Conservation (phyloP, 2,113 vertebrate genomes). For the Colossoma macropomum region DNA sequence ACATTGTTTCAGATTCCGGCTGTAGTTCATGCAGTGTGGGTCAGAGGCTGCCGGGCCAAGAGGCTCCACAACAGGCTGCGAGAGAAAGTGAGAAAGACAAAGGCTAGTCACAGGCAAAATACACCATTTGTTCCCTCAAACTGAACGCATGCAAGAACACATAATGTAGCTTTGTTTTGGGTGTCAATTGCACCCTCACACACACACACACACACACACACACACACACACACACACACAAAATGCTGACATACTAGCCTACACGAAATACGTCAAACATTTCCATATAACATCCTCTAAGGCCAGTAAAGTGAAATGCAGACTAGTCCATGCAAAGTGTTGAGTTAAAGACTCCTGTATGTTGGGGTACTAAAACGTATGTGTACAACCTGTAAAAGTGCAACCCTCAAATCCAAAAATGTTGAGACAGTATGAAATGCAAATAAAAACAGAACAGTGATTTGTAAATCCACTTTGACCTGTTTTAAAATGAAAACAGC, state of each 20-base stretch:
- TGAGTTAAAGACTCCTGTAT: background rate
- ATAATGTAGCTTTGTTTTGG: slow-evolving; percentile 44
- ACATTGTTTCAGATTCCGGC: background rate
- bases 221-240: background rate
- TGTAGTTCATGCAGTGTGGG: background rate
- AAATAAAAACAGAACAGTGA: too few species aligned
- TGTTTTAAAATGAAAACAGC: too few species aligned
- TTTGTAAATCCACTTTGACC: too few species aligned
- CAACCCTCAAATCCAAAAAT: too few species aligned
- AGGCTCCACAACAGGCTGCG: slow-evolving; percentile 1
- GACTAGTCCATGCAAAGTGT: background rate
- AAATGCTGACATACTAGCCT: slow-evolving; percentile 6
- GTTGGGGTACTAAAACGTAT: background rate
- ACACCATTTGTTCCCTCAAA: slow-evolving; percentile 33
- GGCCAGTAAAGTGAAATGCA: background rate
- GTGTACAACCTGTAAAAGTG: too few species aligned
- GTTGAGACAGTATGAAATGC: too few species aligned
- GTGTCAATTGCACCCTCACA: background rate
- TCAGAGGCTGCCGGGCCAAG: background rate
- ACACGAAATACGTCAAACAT: background rate
- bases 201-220: slow-evolving; percentile 20
- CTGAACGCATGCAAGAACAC: slow-evolving; percentile 12
- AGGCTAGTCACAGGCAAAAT: slow-evolving; percentile 28
- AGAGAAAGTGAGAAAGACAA: slow-evolving; percentile 2
- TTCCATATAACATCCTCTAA: background rate